Evolutionary conservation across 1,140 invertebrate genomes (phyloP).

Genomic region (Bombus polaris): DNA sequence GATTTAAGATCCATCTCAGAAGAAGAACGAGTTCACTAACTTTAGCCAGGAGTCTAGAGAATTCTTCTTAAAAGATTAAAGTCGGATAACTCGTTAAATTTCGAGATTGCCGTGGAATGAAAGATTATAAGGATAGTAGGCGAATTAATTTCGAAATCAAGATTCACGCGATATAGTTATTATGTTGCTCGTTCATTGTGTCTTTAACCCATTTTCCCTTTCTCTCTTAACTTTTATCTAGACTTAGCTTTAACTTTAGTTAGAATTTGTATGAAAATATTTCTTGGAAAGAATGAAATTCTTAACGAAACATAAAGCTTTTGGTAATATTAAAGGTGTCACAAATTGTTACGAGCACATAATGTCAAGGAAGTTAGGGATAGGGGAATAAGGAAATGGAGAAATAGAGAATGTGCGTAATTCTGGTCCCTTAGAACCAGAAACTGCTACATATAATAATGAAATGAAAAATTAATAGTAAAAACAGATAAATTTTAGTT

Average conservation of each 20-base stretch:
- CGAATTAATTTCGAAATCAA: neutral
- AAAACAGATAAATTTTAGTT: no score
- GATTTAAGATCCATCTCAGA: neutral
- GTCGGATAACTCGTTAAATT: constrained; percentile 1
- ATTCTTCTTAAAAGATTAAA: constrained; percentile 13
- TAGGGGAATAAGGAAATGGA: no score
- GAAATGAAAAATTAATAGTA: neutral
- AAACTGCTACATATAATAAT: neutral
- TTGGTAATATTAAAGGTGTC: neutral
- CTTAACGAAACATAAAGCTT: neutral
- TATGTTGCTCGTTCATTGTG: neutral
- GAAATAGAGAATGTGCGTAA: no score
- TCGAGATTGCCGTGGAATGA: neutral
- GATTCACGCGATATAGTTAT: neutral
- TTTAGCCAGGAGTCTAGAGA: neutral
- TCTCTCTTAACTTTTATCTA: neutral
- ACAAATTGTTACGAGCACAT: no score
- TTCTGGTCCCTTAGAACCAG: no score
- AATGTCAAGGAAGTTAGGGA: no score
- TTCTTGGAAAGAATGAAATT: neutral
- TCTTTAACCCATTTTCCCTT: neutral
- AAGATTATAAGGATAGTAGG: neutral
- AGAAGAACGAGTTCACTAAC: neutral
- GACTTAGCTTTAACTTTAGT: neutral
- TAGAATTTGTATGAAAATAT: neutral